These are phyloP conservation scores for Drosophila austrosaltans DNA, from an alignment of 2,888 invertebrate species.

Conservation along the genomic window DNA sequence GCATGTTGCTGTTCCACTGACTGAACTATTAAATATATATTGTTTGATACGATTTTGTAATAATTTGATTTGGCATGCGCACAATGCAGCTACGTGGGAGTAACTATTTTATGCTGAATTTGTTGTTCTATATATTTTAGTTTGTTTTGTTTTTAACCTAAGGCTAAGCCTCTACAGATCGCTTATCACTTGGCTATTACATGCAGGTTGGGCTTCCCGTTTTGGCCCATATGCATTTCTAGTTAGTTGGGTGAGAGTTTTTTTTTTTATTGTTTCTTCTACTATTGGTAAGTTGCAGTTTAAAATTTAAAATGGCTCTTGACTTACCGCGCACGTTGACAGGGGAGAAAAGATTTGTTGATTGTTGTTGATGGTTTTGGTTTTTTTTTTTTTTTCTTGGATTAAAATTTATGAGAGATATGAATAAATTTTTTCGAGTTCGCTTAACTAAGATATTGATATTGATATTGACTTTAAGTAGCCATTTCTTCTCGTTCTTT, in stretches of 20 bases:
- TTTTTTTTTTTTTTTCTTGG: conserved; percentile 40
- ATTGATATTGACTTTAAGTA: conserved; percentile 29
- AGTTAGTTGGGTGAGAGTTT: conserved; percentile 29
- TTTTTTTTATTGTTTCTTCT: conserved; percentile 18
- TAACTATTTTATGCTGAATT: conserved; percentile 6
- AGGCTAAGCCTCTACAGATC: conserved; percentile 48
- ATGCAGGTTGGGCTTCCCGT: conserved; percentile 47
- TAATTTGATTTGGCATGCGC: conserved; percentile 56
- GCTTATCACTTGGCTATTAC: conserved; percentile 46
- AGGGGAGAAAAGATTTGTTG: conserved; percentile 31
- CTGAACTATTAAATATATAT: conserved; percentile 19
- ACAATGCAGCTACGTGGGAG: conserved; percentile 62
- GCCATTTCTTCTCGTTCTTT: neutral
- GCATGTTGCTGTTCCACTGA: conserved; percentile 30
- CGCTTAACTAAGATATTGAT: conserved; percentile 48
- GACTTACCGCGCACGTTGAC: conserved; percentile 71
- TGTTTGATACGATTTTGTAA: conserved; percentile 2
- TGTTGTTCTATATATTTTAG: neutral
- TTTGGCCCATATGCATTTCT: conserved; percentile 51
- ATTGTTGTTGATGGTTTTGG: conserved; percentile 12
- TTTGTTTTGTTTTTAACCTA: conserved; percentile 45
- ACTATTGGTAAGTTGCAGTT: conserved; percentile 50
- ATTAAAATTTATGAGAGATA: conserved; percentile 42
- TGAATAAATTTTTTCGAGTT: conserved; percentile 36
- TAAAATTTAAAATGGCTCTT: conserved; percentile 63